Conservation (phyloP, 2,888 invertebrate genomes). For the Erebia ligea region DNA sequence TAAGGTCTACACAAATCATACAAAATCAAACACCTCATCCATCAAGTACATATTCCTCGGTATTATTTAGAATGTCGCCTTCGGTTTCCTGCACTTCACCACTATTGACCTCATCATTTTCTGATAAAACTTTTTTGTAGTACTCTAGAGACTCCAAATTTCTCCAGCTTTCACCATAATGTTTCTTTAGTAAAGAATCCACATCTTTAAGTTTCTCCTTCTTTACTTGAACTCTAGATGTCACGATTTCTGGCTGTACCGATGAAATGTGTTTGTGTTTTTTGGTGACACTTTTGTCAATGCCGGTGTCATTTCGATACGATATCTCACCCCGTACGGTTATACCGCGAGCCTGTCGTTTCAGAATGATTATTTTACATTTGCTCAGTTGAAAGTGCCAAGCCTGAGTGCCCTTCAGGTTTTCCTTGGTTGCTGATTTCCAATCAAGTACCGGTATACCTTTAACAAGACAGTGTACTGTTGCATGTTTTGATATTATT, state of each 20-base stretch:
- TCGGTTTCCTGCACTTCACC: slow-evolving; percentile 16
- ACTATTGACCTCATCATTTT: neutral
- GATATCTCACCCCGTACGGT: neutral
- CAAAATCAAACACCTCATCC: slow-evolving; percentile 1
- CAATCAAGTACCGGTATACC: neutral
- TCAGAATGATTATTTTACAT: neutral
- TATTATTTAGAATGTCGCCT: slow-evolving; percentile 20
- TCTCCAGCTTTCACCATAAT: slow-evolving; percentile 20
- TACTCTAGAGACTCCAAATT: slow-evolving; percentile 14
- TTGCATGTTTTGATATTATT: neutral
- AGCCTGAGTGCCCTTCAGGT: neutral
- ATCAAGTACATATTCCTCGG: slow-evolving; percentile 1
- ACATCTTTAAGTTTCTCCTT: slow-evolving; percentile 18
- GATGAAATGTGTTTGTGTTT: neutral
- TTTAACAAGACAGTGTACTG: neutral
- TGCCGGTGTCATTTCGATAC: neutral
- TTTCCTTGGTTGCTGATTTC: neutral
- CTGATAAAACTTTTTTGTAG: slow-evolving; percentile 16
- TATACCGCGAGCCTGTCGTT: neutral
- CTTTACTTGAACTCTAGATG: slow-evolving; percentile 15
- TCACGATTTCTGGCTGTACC: neutral
- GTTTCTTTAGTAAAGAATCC: slow-evolving; percentile 20
- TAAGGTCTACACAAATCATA: neutral
- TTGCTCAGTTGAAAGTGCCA: slow-evolving; percentile 1
- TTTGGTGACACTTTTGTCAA: neutral